These are phyloP conservation scores for Phyllotis vaccarum DNA, from an alignment of 2,797 vertebrate species.

Conservation along the genomic window DNA sequence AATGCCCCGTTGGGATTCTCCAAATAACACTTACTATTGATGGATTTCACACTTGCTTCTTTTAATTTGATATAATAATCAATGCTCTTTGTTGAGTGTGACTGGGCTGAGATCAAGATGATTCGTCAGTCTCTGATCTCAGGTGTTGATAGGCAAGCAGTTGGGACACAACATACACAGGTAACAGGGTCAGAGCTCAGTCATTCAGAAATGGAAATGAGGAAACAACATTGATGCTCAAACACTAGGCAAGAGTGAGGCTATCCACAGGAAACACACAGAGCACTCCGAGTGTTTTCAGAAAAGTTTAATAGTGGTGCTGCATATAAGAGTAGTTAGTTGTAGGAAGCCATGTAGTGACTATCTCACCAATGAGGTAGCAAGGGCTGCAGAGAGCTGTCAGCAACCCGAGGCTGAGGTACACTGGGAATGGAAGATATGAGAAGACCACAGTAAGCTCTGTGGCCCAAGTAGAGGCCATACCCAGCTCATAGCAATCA, in stretches of 20 bases:
- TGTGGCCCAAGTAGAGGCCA: not conserved
- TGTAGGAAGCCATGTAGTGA: not conserved
- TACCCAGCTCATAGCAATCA: not conserved
- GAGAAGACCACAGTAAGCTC: not conserved
- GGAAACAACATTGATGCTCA: not conserved
- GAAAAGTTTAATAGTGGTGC: constrained; percentile 25
- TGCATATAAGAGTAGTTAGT: not conserved
- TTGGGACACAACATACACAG: not conserved
- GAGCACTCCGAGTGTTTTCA: constrained; percentile 23
- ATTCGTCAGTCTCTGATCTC: not conserved
- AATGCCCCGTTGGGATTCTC: not conserved
- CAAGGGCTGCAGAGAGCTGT: not conserved
- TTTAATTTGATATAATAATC: constrained; percentile 24
- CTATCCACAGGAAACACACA: constrained; percentile 6
- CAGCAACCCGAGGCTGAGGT: not conserved
- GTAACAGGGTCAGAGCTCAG: constrained; percentile 17
- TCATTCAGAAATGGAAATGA: constrained; percentile 10
- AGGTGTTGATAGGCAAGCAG: not conserved
- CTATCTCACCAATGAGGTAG: not conserved
- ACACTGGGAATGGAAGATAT: not conserved
- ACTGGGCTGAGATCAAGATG: not conserved
- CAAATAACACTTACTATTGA: not conserved
- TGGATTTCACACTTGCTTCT: not conserved
- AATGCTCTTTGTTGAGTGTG: not conserved
- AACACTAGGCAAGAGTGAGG: not conserved